These are phyloP conservation scores for Ophioninae sp. DNA, from an alignment of 2,888 invertebrate species.

Conservation along the genomic window DNA sequence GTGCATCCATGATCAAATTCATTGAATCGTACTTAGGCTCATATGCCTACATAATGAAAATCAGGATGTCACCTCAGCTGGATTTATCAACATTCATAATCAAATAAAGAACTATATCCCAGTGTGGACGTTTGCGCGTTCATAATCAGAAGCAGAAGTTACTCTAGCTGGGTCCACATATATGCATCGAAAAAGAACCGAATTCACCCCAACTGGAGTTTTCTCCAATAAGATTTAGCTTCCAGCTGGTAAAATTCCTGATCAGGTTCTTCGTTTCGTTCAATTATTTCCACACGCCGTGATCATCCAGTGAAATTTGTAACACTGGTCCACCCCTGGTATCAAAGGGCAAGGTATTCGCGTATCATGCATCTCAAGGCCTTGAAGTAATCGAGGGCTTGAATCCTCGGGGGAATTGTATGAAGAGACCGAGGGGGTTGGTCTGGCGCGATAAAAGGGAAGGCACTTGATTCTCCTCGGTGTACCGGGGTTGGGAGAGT, in stretches of 20 bases:
- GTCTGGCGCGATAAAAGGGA: constrained; percentile 11
- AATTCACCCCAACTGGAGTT: too few species aligned
- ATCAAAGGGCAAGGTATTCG: background rate
- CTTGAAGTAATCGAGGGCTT: constrained; percentile 25
- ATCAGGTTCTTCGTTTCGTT: background rate
- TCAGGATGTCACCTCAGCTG: too few species aligned
- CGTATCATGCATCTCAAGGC: background rate
- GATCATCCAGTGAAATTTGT: too few species aligned
- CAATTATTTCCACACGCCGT: too few species aligned
- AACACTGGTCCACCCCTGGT: too few species aligned
- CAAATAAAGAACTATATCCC: background rate
- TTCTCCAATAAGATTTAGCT: background rate
- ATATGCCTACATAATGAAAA: too few species aligned
- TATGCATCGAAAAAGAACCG: too few species aligned
- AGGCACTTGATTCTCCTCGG: constrained; percentile 43
- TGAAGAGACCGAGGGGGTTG: constrained; percentile 22
- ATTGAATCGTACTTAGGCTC: too few species aligned
- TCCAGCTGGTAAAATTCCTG: background rate
- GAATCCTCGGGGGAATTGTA: constrained; percentile 48
- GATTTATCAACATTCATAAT: too few species aligned
- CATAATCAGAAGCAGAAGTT: background rate
- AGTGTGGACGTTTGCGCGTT: background rate
- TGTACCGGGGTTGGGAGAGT: background rate
- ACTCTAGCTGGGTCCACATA: background rate
- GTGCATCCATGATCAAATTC: background rate